These are phyloP conservation scores for Rhodeus uyekii DNA, from an alignment of 2,797 vertebrate species.

Conservation along the genomic window DNA sequence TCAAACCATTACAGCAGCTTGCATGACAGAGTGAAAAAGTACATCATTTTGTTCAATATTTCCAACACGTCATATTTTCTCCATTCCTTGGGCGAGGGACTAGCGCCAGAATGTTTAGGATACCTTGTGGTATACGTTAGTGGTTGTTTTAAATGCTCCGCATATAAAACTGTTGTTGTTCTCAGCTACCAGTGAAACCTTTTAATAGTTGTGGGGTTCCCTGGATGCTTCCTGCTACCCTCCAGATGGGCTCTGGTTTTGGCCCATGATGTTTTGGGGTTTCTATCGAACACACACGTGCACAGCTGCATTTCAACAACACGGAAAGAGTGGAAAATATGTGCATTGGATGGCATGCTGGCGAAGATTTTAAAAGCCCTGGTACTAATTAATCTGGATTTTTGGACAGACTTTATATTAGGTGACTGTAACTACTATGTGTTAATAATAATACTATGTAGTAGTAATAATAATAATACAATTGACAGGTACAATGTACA, in stretches of 20 bases:
- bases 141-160: conserved; percentile 65
- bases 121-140: conserved; percentile 63
- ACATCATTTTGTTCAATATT: conserved; percentile 69
- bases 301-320: conserved; percentile 53
- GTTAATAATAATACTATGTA: fast-evolving
- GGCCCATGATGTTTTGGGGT: conserved; percentile 38
- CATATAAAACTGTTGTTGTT: conserved; percentile 68
- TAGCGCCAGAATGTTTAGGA: conserved; percentile 46
- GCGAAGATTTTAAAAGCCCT: conserved; percentile 51
- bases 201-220: conserved; percentile 67
- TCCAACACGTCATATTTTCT: conserved; percentile 72
- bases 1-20: conserved; percentile 54
- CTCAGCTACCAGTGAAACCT: conserved; percentile 64
- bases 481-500: neutral
- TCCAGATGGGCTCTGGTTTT: conserved; percentile 49
- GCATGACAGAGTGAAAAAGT: conserved; percentile 54
- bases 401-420: neutral
- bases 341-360: conserved; percentile 52
- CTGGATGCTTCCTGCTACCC: conserved; percentile 61
- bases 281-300: conserved; percentile 50
- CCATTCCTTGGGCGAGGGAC: conserved; percentile 66
- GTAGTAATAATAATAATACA: neutral
- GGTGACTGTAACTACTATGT: neutral
- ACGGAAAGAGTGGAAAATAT: conserved; percentile 53
- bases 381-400: conserved; percentile 40